These are phyloP conservation scores for Acanthacorydalis orientalis DNA, from an alignment of 2,888 invertebrate genomes.

Conservation along the genomic window DNA sequence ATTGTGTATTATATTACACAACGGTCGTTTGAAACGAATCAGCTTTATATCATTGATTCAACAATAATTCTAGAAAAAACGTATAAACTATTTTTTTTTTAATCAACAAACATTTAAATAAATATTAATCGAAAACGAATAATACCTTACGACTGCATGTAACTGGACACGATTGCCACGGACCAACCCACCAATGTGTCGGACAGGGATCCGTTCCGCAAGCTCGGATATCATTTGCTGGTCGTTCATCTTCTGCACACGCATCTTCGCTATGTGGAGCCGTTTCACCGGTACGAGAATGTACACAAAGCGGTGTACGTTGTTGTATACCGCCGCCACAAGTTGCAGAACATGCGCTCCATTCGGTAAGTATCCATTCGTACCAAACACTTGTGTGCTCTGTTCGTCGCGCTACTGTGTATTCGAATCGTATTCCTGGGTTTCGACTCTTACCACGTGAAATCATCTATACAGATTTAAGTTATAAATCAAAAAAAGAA, in stretches of 20 bases:
- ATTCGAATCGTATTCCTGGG: constrained; percentile 70
- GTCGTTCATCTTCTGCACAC: constrained; percentile 28
- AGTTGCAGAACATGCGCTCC: constrained; percentile 60
- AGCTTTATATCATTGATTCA: no score
- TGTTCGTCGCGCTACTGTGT: constrained; percentile 52
- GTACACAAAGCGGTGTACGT: constrained; percentile 30
- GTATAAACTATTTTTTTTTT: no score
- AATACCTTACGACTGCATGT: constrained; percentile 36
- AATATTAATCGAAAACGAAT: neutral
- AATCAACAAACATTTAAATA: no score
- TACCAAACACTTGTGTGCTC: constrained; percentile 38
- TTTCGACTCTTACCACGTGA: constrained; percentile 57
- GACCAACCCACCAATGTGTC: constrained; percentile 73
- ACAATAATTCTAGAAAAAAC: no score
- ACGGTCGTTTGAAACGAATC: no score
- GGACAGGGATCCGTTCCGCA: constrained; percentile 52
- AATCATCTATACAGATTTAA: constrained; percentile 35
- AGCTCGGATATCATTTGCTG: constrained; percentile 39
- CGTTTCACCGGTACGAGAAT: constrained; percentile 27
- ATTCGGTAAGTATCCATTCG: constrained; percentile 61
- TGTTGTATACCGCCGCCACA: constrained; percentile 64
- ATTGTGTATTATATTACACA: no score
- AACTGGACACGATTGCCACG: constrained; percentile 70
- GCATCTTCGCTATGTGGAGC: constrained; percentile 21
- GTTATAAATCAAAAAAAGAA: neutral